Evolutionary conservation across 2,113 vertebrate species (phyloP), one percentile per base, ranked within the genome.

Genomic region (Papio anubis): DNA sequence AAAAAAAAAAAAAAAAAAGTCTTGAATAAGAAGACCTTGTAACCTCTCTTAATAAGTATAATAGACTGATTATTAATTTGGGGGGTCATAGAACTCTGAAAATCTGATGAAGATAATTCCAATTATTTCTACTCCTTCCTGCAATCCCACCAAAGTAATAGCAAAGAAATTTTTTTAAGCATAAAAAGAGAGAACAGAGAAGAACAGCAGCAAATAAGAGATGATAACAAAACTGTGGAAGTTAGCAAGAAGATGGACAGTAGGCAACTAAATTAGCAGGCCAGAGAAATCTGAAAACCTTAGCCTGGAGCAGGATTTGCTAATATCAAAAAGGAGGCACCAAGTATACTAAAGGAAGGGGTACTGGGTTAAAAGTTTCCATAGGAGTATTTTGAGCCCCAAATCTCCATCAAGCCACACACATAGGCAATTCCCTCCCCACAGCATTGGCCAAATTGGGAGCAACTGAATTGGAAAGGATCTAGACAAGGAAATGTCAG

Each of bases 171-270:
- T 35, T 20, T 52, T 64, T 70, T n/a, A 43, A 88, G 27, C 23
- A 92, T 45, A 75, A 95, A 93, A 57, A 66, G 10, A 55, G 45
- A 85, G 12, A 95, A 89, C 6, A 89, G 25, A 91, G 64, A 88
- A 8, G 17, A 83, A 35, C 5, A 93, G 87, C 1, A 43, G 18
- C 20, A 61, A 66, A 57, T 27, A 84, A 90, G 10, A 88, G 38
- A 73, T n/a, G 57, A 14, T 30, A 66, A 55, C 50, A 89, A 92
- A 87, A 61, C 23, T 81, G 30, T 45, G 30, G 32, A 87, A 81
- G 21, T 21, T 80, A 70, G 25, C 2, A 59, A 73, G 81, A 95
- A 48, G 25, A 45, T 35, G 20, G 32, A 40, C 8, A 4, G 5
- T 66, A 30, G 23, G 7, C 13, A 52, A 92, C 6, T 7, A 83